Percentiles rank a stretch among this genome's conserved stretches.
Conservation (phyloP, 2,797 vertebrate genomes). For the Spatula versicolor region DNA sequence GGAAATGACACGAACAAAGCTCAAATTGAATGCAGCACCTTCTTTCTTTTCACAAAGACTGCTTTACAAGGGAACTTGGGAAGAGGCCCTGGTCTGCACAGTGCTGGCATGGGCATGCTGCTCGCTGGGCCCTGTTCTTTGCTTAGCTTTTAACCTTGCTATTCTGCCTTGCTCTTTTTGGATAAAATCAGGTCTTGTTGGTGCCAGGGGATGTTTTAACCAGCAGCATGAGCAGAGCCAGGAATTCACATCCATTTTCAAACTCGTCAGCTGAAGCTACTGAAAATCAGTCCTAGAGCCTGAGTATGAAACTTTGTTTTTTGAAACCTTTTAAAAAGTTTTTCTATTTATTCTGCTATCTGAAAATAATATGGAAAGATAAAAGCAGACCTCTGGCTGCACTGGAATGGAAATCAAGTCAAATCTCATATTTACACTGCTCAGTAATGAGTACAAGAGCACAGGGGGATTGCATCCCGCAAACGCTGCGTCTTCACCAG, state of each 20-base stretch:
- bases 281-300: background rate
- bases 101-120: background rate
- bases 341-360: background rate
- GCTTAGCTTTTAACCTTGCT: background rate
- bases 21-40: background rate
- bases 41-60: background rate
- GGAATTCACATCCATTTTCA: slow-evolving; percentile 1
- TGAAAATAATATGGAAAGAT: background rate
- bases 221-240: background rate
- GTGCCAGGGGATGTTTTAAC: background rate
- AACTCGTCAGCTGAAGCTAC: background rate
- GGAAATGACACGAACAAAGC: background rate
- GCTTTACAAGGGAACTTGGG: background rate
- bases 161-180: background rate
- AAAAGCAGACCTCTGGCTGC: background rate
- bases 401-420: background rate
- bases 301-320: background rate
- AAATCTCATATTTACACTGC: background rate
- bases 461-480: background rate
- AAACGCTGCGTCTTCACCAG: background rate
- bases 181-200: background rate
- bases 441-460: background rate
- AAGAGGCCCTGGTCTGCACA: background rate
- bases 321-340: background rate
- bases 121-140: background rate